A percentile compares a stretch with the other conserved stretches of the same genome.
These are phyloP conservation scores for Grus americana DNA, from an alignment of 2,113 vertebrate genomes.

Conservation along the genomic window DNA sequence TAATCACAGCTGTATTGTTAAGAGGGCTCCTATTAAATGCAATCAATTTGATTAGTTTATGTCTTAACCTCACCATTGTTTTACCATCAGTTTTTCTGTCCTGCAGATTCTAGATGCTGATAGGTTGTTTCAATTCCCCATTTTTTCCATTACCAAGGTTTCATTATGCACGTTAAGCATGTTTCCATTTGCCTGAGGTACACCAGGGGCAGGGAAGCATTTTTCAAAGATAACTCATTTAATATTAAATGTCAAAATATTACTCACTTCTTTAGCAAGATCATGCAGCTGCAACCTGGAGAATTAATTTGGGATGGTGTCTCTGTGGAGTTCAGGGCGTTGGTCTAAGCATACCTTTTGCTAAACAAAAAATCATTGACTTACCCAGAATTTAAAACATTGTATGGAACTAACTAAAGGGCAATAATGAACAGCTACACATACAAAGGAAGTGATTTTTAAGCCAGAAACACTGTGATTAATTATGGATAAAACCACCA, in stretches of 20 bases:
- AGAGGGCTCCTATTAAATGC: neutral
- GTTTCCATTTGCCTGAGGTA: conserved; percentile 76
- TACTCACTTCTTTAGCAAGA: conserved; percentile 76
- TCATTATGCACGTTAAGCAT: conserved; percentile 72
- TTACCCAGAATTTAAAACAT: conserved; percentile 52
- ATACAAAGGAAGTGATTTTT: conserved; percentile 56
- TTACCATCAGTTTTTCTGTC: conserved; percentile 19
- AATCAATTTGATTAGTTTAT: conserved; percentile 38
- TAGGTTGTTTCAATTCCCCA: conserved; percentile 51
- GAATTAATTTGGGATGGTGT: conserved; percentile 72
- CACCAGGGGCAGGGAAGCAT: conserved; percentile 74
- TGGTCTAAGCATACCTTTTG: conserved; percentile 65
- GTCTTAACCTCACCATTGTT: conserved; percentile 8
- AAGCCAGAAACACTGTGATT: conserved; percentile 62
- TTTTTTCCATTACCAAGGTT: conserved; percentile 77
- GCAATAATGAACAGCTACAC: conserved; percentile 63
- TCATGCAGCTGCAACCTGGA: conserved; percentile 73
- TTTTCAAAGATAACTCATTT: conserved; percentile 79
- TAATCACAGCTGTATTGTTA: conserved; percentile 7
- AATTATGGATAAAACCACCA: conserved; percentile 67
- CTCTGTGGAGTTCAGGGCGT: conserved; percentile 67
- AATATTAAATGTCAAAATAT: conserved; percentile 80
- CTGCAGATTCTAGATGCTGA: conserved; percentile 51
- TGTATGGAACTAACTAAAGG: conserved; percentile 37
- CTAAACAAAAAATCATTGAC: conserved; percentile 61